Conservation (phyloP, 2,797 vertebrate species). For the Esox lucius region DNA sequence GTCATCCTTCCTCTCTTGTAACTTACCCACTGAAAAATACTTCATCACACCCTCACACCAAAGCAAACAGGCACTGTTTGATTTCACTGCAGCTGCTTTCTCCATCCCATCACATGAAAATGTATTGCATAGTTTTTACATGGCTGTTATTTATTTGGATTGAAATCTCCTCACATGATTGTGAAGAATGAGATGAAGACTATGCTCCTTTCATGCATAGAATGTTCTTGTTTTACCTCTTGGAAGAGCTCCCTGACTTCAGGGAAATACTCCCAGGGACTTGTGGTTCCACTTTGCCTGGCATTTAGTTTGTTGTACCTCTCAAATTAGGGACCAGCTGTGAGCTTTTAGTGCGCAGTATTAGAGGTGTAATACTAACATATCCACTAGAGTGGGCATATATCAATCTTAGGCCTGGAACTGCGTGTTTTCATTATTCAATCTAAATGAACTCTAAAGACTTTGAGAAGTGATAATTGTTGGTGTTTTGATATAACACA, state of each 20-base stretch:
- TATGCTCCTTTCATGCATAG: constrained; percentile 8
- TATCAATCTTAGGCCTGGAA: background rate
- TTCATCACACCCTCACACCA: constrained; percentile 6
- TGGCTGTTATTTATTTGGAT: constrained; percentile 18
- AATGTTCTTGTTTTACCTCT: constrained; percentile 14
- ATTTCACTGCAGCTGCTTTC: constrained; percentile 10
- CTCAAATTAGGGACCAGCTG: constrained; percentile 19
- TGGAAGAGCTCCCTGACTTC: constrained; percentile 5
- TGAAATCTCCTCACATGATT: constrained; percentile 11
- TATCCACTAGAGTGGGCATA: background rate
- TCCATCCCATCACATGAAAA: background rate
- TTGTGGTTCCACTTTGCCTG: constrained; percentile 1
- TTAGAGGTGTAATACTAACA: constrained; percentile 2
- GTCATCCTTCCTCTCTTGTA: constrained; percentile 11
- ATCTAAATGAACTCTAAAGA: background rate
- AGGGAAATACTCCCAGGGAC: constrained; percentile 1
- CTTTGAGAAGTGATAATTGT: background rate
- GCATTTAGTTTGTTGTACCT: background rate
- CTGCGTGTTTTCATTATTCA: background rate
- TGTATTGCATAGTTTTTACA: constrained; percentile 9
- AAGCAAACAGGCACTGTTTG: constrained; percentile 12
- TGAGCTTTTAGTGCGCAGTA: constrained; percentile 8
- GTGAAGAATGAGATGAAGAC: constrained; percentile 8
- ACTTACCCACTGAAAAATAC: constrained; percentile 17
- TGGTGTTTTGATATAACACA: background rate